Evolutionary conservation across 2,797 vertebrate species (phyloP), one percentile per base, ranked within the genome.

Genomic region (Melopsittacus undulatus): DNA sequence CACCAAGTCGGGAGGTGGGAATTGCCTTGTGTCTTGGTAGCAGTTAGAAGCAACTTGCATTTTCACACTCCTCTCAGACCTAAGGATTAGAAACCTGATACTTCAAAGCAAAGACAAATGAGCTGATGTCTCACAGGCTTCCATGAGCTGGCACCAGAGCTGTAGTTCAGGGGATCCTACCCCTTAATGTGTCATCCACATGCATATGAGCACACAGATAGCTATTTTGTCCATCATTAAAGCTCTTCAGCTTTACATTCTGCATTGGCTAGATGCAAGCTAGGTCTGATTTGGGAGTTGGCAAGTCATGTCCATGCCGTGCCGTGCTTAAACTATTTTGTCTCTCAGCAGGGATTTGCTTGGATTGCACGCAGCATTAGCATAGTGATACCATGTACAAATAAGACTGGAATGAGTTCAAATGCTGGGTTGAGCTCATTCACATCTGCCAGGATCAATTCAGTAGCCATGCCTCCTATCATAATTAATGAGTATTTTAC

Each of bases 321-420:
- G 38, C 61, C 0, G 0, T 32, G 27, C 51, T 87, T 70, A 48
- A 83, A 77, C 17, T 54, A 56, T 13, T 57, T 57, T 52, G 36
- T 87, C 87, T 81, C 62, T 94, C 90, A 81, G 36, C 70, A 52
- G 66, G 34, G 72, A 94, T 87, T 83, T 87, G 30, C 63, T 40
- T 67, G 59, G n/a, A 73, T 19, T 84, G 67, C 64, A 90, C 54
- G 70, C 34, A 72, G 61, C 42, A 77, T 49, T 89, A 78, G 46
- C 52, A 26, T 0, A 1, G 57, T 57, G 62, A 75, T 54, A 67
- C 9, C 48, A 59, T 0, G 0, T 74, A 92, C 73, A 89, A 92
- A 9, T n/a, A 78, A 42, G 45, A 68, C 30, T 69, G 87, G 38
- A 94, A 69, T 3, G 24, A 32, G 48, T 73, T 67, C 87, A 87